Conservation (phyloP, 92 coral and sea anemone species). For the Parazoanthus atlanticus region DNA sequence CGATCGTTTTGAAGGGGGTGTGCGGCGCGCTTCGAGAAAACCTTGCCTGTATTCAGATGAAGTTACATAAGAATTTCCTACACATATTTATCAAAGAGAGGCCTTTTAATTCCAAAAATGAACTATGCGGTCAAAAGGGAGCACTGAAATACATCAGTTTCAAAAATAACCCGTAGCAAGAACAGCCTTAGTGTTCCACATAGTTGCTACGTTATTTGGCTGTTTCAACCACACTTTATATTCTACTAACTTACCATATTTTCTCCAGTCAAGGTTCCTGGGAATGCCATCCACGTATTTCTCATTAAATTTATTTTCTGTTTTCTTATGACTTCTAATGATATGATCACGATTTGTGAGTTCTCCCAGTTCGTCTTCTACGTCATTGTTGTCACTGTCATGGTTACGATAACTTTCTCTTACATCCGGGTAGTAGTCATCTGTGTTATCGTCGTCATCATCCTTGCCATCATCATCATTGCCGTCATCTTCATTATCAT, state of each 20-base stretch:
- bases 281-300: constrained; percentile 57
- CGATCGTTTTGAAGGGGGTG: no score
- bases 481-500: constrained; percentile 52
- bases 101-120: no score
- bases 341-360: constrained; percentile 13
- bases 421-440: constrained; percentile 2
- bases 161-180: no score
- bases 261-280: constrained; percentile 86
- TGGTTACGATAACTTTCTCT: constrained; percentile 3
- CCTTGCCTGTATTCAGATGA: no score
- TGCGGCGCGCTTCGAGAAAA: no score
- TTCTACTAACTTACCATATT: constrained; percentile 70
- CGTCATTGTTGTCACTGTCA: constrained; percentile 29
- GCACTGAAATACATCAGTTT: no score
- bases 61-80: no score
- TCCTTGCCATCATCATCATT: constrained; percentile 29
- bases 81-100: no score
- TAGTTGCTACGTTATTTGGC: neutral
- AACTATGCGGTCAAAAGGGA: no score
- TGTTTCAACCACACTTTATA: neutral
- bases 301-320: constrained; percentile 20
- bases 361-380: constrained; percentile 7
- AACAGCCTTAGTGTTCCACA: neutral
- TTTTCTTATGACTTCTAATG: neutral
- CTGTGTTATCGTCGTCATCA: constrained; percentile 17